Conservation (phyloP, 2,113 vertebrate genomes). For the Zosterops lateralis region DNA sequence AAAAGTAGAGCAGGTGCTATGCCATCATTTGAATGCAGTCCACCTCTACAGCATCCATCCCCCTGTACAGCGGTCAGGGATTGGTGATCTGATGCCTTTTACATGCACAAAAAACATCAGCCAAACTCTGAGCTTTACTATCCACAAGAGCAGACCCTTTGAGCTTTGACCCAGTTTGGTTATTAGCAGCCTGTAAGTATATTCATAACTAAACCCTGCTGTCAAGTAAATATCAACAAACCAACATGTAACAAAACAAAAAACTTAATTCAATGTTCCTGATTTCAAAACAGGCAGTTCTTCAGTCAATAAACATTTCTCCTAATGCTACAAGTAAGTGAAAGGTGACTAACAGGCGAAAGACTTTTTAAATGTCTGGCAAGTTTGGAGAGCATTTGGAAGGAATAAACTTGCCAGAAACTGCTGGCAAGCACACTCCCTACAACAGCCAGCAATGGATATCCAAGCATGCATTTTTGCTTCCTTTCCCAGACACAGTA, state of each 20-base stretch:
- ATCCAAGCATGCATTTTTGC: conserved; percentile 37
- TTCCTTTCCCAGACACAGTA: conserved; percentile 31
- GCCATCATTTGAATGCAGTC: neutral
- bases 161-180: neutral
- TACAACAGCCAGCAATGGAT: neutral
- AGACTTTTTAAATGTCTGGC: conserved; percentile 33
- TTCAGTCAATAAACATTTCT: conserved; percentile 7
- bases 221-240: conserved; percentile 9
- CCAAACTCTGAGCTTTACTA: neutral
- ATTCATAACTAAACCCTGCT: neutral
- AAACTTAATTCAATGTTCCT: neutral
- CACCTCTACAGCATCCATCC: neutral
- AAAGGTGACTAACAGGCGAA: conserved; percentile 47
- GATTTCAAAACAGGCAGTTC: conserved; percentile 1
- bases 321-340: conserved; percentile 15
- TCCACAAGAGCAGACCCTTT: neutral
- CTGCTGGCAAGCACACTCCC: neutral
- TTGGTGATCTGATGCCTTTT: neutral
- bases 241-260: neutral
- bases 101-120: neutral
- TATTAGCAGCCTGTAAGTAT: neutral
- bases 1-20: neutral
- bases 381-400: conserved; percentile 3
- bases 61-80: neutral
- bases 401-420: conserved; percentile 20